Evolutionary conservation across 2,888 invertebrate species (phyloP), one percentile per base, ranked within the genome.

Genomic region (Leucozona laternaria): DNA sequence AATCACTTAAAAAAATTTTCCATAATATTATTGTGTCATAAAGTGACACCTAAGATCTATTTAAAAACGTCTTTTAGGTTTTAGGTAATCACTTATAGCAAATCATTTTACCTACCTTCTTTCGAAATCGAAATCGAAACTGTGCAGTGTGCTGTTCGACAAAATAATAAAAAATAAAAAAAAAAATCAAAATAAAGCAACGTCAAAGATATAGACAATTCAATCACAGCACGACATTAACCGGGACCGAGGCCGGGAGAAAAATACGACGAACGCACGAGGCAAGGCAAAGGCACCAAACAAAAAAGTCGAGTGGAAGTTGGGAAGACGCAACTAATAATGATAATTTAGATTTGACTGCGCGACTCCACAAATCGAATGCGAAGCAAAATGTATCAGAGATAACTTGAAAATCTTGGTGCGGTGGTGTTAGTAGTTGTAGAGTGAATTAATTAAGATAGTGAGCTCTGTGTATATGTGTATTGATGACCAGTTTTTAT

Each of bases 271-370:
- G 43, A 55, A 64, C 57, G 50, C 20, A 75, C 28, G 28, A 40
- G 20, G 10, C 40, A 58, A 53, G n/a, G n/a, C n/a, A n/a, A n/a
- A 71, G n/a, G 53, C 58, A 73, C 66, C 31, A 50, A 66, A 45
- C 40, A 34, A 50, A 82, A 73, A 34, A 58, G 25, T 62, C 45
- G 72, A 31, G 50, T 68, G 20, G 55, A 83, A 48, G 55, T 75
- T 40, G 37, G 72, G 60, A 70, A 31, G 53, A 43, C 64, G 64
- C 64, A 64, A 75, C 79, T 84, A 71, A 79, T 76, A 83, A 75
- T 57, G 53, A 79, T 79, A 84, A 79, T 79, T 84, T 66, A 53
- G 64, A 75, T 43, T 40, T 58, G 75, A 79, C 75, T 70, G 34
- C 28, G 31, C 28, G 31, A 31, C 13, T 22, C 37, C 40, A 57